Evolutionary conservation across 2,113 vertebrate genomes (phyloP).

Genomic region (Lanius collurio): DNA sequence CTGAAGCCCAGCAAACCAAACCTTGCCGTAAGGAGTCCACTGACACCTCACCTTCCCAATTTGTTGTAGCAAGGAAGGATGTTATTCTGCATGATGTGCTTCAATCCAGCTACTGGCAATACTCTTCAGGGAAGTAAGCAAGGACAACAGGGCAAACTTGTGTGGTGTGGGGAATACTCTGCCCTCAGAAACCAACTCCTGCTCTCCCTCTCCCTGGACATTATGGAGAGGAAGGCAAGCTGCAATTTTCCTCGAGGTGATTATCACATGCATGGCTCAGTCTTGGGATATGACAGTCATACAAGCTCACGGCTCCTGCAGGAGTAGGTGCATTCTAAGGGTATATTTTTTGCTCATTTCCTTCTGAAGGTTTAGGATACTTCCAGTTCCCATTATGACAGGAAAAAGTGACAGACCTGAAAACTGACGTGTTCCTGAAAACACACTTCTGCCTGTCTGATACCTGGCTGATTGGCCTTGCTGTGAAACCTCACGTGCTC

Average conservation of each 20-base stretch:
- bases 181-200: neutral
- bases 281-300: neutral
- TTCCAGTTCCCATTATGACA: neutral
- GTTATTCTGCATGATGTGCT: neutral
- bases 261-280: fast-evolving
- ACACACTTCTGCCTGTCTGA: neutral
- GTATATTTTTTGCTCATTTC: neutral
- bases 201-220: neutral
- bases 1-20: neutral
- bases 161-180: neutral
- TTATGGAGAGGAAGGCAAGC: neutral
- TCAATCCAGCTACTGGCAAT: neutral
- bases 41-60: neutral
- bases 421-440: neutral
- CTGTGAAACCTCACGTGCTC: neutral
- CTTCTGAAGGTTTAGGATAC: neutral
- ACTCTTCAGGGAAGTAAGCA: neutral
- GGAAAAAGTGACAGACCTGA: neutral
- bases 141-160: neutral
- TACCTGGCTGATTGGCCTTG: neutral
- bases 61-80: neutral
- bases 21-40: neutral
- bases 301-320: neutral
- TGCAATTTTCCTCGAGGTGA: neutral
- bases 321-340: neutral